A percentile compares a stretch with the other conserved stretches of the same genome.
Evolutionary conservation across 2,888 invertebrate genomes (phyloP).

Genomic region (Chouioia cunea): DNA sequence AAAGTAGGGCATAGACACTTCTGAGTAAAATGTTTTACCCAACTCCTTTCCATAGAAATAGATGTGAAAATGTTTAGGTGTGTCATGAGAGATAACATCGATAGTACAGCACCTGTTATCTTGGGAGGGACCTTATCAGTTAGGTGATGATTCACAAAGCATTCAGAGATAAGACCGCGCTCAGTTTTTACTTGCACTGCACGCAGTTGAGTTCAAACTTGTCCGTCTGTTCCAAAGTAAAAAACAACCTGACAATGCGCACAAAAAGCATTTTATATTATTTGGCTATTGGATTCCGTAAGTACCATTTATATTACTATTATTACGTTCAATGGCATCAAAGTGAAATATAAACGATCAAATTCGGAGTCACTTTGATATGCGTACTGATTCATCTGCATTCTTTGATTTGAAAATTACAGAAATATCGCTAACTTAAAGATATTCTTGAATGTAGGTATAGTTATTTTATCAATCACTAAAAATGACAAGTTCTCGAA

Average conservation of each 20-base stretch:
- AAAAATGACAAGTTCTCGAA: too few relatives aligned
- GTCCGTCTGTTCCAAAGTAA: background rate
- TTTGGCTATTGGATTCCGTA: constrained; percentile 60
- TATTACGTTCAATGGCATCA: too few relatives aligned
- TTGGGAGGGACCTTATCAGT: constrained; percentile 55
- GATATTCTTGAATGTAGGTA: too few relatives aligned
- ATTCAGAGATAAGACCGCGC: constrained; percentile 46
- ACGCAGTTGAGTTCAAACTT: background rate
- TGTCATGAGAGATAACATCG: constrained; percentile 33
- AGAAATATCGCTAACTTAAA: too few relatives aligned
- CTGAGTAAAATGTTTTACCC: background rate
- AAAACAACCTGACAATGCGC: constrained; percentile 50
- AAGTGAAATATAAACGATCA: too few relatives aligned
- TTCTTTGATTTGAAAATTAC: too few relatives aligned
- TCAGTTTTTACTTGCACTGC: constrained; percentile 34
- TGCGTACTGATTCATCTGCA: too few relatives aligned
- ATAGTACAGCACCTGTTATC: constrained; percentile 45
- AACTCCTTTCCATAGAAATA: background rate
- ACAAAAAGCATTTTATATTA: constrained; percentile 58
- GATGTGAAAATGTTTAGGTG: constrained; percentile 34
- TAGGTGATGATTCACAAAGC: constrained; percentile 58
- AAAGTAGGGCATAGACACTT: too few relatives aligned
- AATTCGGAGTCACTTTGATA: too few relatives aligned
- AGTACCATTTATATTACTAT: constrained; percentile 51
- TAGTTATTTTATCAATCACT: too few relatives aligned